Conservation (phyloP, 2,113 vertebrate species). For the Emydura subglobosa region DNA sequence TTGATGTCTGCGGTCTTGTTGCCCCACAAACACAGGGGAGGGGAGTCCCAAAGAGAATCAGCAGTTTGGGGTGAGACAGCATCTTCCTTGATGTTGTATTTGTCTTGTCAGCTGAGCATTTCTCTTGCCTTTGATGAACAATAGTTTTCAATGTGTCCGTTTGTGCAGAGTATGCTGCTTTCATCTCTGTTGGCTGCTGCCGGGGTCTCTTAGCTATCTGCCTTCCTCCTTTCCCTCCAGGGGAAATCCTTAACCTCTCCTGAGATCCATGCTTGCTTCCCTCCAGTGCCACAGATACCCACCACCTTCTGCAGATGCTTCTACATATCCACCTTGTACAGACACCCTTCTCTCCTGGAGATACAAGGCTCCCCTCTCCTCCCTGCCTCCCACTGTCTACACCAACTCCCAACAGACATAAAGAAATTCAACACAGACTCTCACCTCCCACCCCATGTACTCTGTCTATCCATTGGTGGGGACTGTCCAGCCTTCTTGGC, state of each 20-base stretch:
- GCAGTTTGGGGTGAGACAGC: background rate
- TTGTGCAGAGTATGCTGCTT: background rate
- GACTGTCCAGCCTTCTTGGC: background rate
- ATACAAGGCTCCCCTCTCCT: background rate
- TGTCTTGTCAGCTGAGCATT: slow-evolving; percentile 4
- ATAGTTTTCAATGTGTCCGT: background rate
- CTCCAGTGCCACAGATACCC: background rate
- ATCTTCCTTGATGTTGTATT: slow-evolving; percentile 12
- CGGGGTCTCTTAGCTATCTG: rapidly evolving
- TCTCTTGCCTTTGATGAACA: background rate
- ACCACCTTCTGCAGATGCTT: background rate
- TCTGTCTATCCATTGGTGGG: background rate
- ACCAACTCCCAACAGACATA: background rate
- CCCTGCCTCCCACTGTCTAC: background rate
- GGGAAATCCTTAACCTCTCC: background rate
- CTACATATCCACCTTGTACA: background rate
- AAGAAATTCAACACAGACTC: background rate
- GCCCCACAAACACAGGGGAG: rapidly evolving
- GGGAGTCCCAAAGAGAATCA: rapidly evolving
- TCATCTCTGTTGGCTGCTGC: background rate
- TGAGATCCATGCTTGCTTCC: background rate
- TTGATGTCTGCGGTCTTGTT: background rate
- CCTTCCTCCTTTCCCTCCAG: rapidly evolving
- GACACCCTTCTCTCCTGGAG: background rate
- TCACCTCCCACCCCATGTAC: background rate